Evolutionary conservation across 2,888 invertebrate species (phyloP), one percentile per base, ranked within the genome.

Genomic region (Drosophila siamana): DNA sequence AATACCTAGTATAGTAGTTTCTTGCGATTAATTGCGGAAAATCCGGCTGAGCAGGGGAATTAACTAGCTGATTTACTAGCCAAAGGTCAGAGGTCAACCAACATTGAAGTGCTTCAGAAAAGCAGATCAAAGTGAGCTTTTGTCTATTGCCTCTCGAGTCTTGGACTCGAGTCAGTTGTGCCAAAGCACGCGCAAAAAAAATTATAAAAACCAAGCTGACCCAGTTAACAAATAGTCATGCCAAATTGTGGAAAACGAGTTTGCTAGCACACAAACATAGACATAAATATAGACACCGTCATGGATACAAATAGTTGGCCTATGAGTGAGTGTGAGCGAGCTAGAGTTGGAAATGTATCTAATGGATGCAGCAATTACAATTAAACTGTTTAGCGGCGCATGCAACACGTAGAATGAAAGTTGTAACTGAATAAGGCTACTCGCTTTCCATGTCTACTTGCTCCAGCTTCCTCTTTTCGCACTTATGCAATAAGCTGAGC

Each of bases 201-300:
- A 33, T 51, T 36, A 44, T 44, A 55, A 55, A 66, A 62, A 67
- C 36, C 70, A 63, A 76, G 75, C 66, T 85, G 85, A 88, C 87
- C 87, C 74, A 87, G 85, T 85, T 87, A 74, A 43, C 73, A 80
- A 77, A 78, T 63, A 57, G 69, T 75, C 72, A 79, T 74, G 78
- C 78, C 78, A 80, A 85, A 80, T 69, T 66, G 77, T 74, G 57
- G 48, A 74, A 83, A 85, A 86, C 84, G 19, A 78, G 84, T 86
- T 86, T 84, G 50, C 28, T 44, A n/a, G 47, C 61, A 28, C 16
- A 52, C 51, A 47, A 41, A 60, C 55, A 68, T 33, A 33, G 33
- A 33, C 11, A 52, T 46, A 51, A 13, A 66, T 15, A 57, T 8
- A 62, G 9, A n/a, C n/a, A n/a, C n/a, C n/a, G n/a, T 30, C 24